Evolutionary conservation across 2,888 invertebrate species (phyloP).

Genomic region (Pristionchus fissidentatus): DNA sequence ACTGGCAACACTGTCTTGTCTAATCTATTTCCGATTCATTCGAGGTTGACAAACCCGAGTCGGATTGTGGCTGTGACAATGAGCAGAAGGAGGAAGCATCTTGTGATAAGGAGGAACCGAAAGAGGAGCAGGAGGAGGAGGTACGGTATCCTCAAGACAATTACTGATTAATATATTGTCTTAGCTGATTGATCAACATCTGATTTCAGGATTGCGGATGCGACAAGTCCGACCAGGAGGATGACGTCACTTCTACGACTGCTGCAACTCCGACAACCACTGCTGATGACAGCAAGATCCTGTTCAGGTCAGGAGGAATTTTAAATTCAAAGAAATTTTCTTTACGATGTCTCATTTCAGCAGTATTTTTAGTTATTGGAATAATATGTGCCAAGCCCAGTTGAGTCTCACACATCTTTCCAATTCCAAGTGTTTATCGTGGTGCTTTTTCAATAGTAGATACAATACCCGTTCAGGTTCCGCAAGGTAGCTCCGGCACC

Average conservation of each 20-base stretch:
- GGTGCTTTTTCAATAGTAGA: no score
- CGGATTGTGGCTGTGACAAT: background rate
- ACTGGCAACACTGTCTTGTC: no score
- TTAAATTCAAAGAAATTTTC: background rate
- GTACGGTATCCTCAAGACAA: background rate
- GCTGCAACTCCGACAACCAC: background rate
- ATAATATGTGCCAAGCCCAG: no score
- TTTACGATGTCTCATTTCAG: background rate
- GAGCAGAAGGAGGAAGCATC: background rate
- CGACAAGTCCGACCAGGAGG: background rate
- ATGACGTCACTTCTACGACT: background rate
- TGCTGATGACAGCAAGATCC: conserved; percentile 12
- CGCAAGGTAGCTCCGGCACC: conserved; percentile 4
- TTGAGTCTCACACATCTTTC: no score
- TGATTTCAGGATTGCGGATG: background rate
- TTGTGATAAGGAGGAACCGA: background rate
- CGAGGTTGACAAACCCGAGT: background rate
- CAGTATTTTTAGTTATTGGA: no score
- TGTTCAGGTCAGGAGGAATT: background rate
- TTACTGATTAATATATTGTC: background rate
- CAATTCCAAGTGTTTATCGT: no score
- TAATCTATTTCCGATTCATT: no score
- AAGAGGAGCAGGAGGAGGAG: conserved; percentile 20
- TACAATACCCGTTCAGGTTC: background rate
- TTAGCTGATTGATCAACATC: background rate